Evolutionary conservation across 1,140 invertebrate species (phyloP), one percentile per base, ranked within the genome.

Genomic region (Anastatus disparis): DNA sequence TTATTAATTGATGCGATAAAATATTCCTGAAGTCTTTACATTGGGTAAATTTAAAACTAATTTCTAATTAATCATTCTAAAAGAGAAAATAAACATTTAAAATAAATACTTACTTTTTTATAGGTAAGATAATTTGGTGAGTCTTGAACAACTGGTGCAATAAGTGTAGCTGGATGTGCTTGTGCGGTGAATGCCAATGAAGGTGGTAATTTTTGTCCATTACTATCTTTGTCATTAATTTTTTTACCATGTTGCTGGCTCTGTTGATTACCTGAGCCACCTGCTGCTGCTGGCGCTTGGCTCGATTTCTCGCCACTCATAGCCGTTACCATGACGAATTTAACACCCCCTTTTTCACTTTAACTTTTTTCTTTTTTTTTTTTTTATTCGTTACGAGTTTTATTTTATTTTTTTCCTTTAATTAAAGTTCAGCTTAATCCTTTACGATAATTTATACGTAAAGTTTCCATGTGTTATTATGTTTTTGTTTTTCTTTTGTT

Each of bases 81-180:
- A n/a, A n/a, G n/a, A n/a, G n/a, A n/a, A n/a, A n/a, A n/a, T n/a
- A n/a, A n/a, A n/a, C n/a, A n/a, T n/a, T n/a, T n/a, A n/a, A n/a
- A n/a, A n/a, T n/a, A n/a, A n/a, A n/a, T n/a, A 20, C 27, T 4
- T 63, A 48, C 69, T 61, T 71, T 71, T 22, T 71, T 71, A 22
- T 71, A 71, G 26, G 70, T 66, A 50, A 71, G 70, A 71, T 71
- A 71, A 26, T 71, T 71, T 62, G 70, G 70, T 55, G 70, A 71
- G 17, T 71, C 70, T 26, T 71, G 62, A 13, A 46, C 22, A 1
- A n/a, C 62, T 13, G 67, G 67, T 13, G 67, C 48, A 0, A 50
- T 70, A 10, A 53, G 35, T 12, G 26, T 46, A 22, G 55, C 44
- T 53, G 70, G 62, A 13, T 52, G 40, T 7, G 61, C 61, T 29